Conservation (phyloP, 2,113 vertebrate species). For the Hiodon tergisus region DNA sequence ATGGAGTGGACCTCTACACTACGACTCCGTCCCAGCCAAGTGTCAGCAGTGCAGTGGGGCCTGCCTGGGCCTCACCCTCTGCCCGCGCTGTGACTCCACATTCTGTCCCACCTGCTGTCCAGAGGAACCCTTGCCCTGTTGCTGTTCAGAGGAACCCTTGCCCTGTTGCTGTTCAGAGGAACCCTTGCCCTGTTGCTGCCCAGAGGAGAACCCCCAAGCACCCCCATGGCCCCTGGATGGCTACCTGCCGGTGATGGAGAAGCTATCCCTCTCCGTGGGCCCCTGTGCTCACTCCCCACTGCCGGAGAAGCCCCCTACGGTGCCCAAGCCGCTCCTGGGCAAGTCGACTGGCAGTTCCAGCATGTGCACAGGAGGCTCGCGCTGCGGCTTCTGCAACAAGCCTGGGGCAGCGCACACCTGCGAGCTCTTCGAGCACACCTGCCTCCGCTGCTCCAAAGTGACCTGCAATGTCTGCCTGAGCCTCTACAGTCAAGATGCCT, state of each 20-base stretch:
- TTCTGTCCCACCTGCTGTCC: conserved; percentile 21
- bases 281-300: conserved; percentile 51
- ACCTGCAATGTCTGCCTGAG: conserved; percentile 69
- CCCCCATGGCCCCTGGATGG: conserved; percentile 1
- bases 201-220: conserved; percentile 14
- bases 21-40: conserved; percentile 50
- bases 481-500: conserved; percentile 68
- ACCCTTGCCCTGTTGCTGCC: neutral
- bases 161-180: conserved; percentile 15
- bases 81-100: conserved; percentile 65
- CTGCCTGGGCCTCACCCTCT: conserved; percentile 38
- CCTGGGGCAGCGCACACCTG: conserved; percentile 59
- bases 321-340: conserved; percentile 37
- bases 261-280: conserved; percentile 38
- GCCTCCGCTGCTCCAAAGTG: conserved; percentile 73
- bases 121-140: conserved; percentile 5
- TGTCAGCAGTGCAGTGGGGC: neutral
- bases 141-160: conserved; percentile 1
- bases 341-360: neutral
- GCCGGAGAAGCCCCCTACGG: conserved; percentile 54
- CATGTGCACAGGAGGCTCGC: conserved; percentile 14
- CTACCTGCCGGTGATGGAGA: conserved; percentile 17
- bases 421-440: too few relatives aligned
- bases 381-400: conserved; percentile 75
- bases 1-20: conserved; percentile 71